Base-by-base conservation (phyloP, 2,113 vertebrate species). In the Silurus asotus region DNA sequence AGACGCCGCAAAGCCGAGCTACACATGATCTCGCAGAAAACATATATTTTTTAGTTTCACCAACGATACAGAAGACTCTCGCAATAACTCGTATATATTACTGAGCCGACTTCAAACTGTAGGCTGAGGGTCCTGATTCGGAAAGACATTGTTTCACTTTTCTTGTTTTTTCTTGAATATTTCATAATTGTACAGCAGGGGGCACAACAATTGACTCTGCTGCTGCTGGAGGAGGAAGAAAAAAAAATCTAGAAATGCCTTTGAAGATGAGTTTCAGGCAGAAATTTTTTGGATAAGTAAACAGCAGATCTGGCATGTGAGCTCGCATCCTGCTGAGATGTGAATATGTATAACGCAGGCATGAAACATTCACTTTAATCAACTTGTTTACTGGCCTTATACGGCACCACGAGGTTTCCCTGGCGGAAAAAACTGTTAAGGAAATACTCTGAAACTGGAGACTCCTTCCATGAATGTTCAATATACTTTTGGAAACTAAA, bases 301-400 rank as follows among this genome's bases (percentile, higher is more conserved):
- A 75, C 82, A 81, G 55, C 83, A 49, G 82, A 82, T 85, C 85
- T 82, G 82, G 59, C 51, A 76, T 75, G 37, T 61, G 70, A 48
- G 17, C 79, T 81, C 20, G 62, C 67, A 10, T 81, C 82, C 88
- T n/a, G 88, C 88, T 87, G 88, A 69, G 82, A 69, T 80, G 48
- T 87, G 78, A 89, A 87, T 87, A 87, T 87, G 85, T 86, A 87
- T 58, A 23, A 69, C 4, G 8, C n/a, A 10, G 23, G 82, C 76
- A 55, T 23, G 64, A 81, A 86, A 78, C 76, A 56, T 58, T 37
- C 56, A 25, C 51, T 77, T 77, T 55, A 77, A 77, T 55, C 49
- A 77, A 25, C n/a, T n/a, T 14, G n/a, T 55, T 25, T 55, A 17
- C 13, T 9, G 14, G 11, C 17, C 37, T 17, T 51, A 75, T 23